Percentiles rank a stretch among this genome's conserved stretches.
phyloP scores from a whole-genome alignment of 2,113 vertebrate species.

The Ursus arctos region DNA sequence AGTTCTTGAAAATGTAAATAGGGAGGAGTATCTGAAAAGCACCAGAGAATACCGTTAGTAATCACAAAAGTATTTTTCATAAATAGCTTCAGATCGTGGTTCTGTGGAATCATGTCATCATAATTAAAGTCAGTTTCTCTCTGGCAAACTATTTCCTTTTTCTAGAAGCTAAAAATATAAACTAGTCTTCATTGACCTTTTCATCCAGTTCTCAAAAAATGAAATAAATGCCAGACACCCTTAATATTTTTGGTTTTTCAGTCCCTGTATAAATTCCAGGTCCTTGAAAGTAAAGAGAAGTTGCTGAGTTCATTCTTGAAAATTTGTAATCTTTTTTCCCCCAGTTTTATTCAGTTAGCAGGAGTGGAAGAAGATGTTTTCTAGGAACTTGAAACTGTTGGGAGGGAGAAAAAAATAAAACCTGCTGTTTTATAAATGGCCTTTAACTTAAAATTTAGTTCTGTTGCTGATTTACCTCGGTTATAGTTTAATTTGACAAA shows the following conservation, averaged over 20 bases:
- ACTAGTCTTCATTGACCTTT: constrained; percentile 17
- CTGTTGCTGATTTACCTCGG: background rate
- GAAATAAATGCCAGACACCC: background rate
- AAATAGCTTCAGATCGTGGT: background rate
- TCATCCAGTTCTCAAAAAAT: background rate
- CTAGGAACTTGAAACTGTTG: background rate
- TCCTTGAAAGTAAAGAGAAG: constrained; percentile 18
- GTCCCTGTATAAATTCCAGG: background rate
- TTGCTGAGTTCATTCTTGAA: background rate
- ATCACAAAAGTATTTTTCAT: constrained; percentile 13
- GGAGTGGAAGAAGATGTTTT: background rate
- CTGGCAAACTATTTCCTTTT: background rate
- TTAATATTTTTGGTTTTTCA: background rate
- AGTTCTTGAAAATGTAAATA: background rate
- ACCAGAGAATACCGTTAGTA: background rate
- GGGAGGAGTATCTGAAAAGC: background rate
- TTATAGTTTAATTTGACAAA: constrained; percentile 28
- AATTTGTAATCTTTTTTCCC: background rate
- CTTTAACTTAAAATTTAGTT: constrained; percentile 15
- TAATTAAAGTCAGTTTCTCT: background rate
- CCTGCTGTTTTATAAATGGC: background rate
- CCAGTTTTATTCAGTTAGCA: background rate
- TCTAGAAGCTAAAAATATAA: constrained; percentile 12
- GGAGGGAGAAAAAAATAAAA: background rate
- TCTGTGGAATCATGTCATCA: background rate